Conservation (phyloP, 64 coral and sea anemone species). For the Pocillopora verrucosa region DNA sequence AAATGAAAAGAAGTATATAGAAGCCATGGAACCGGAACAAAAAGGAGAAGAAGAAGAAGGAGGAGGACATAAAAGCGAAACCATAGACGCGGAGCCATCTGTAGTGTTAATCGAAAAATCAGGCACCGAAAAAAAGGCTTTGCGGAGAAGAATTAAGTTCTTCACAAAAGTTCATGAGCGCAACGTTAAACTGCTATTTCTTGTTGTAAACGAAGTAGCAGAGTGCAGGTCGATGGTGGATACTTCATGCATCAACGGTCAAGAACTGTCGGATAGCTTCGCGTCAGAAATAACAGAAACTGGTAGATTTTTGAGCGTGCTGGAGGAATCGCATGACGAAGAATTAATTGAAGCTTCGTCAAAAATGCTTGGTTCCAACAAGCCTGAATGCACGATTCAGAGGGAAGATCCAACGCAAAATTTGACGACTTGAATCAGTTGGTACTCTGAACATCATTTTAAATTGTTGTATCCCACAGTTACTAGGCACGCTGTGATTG, state of each 20-base stretch:
- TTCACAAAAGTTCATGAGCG: constrained; percentile 25
- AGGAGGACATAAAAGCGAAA: neutral
- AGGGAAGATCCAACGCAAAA: no score
- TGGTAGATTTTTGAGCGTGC: neutral
- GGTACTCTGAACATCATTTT: no score
- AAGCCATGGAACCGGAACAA: neutral
- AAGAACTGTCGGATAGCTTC: neutral
- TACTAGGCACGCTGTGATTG: no score
- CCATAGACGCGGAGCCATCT: neutral
- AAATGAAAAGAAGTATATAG: neutral
- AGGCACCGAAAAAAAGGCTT: neutral
- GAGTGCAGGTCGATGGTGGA: constrained; percentile 29
- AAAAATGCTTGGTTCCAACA: neutral
- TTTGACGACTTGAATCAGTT: no score
- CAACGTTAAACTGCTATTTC: neutral
- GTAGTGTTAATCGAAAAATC: neutral
- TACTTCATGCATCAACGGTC: neutral
- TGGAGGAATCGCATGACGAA: neutral
- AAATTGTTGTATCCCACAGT: no score
- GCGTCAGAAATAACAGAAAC: neutral
- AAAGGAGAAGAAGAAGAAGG: no score
- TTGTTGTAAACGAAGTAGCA: constrained; percentile 6
- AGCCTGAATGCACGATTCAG: neutral
- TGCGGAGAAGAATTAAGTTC: neutral
- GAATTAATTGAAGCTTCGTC: neutral